Evolutionary conservation across 2,113 vertebrate genomes (phyloP).

Genomic region (Crocuta crocuta): DNA sequence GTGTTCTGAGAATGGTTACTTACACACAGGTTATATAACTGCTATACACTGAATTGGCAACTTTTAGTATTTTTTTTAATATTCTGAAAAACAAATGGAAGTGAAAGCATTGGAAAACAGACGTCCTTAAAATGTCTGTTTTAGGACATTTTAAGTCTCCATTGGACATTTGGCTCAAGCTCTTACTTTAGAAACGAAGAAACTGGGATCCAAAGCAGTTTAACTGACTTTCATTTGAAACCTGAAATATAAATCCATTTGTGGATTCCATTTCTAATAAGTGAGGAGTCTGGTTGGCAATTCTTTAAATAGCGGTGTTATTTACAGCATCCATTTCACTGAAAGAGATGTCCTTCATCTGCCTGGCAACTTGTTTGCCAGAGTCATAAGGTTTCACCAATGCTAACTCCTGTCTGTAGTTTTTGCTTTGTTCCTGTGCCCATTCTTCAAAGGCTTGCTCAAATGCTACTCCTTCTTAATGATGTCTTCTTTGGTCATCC

Average conservation of each 20-base stretch:
- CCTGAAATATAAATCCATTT: conserved; percentile 38
- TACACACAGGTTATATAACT: neutral
- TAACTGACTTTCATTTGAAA: conserved; percentile 33
- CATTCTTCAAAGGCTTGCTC: conserved; percentile 63
- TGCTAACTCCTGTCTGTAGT: neutral
- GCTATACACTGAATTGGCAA: neutral
- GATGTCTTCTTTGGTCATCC: conserved; percentile 76
- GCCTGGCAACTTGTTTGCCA: conserved; percentile 56
- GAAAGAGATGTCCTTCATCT: neutral
- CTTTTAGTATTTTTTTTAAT: neutral
- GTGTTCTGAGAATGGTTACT: neutral
- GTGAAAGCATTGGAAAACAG: neutral
- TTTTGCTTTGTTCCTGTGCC: conserved; percentile 64
- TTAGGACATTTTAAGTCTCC: neutral
- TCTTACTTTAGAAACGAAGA: conserved; percentile 43
- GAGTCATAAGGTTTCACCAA: conserved; percentile 42
- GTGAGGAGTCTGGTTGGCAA: neutral
- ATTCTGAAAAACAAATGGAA: neutral
- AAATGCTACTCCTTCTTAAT: conserved; percentile 49
- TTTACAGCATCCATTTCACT: conserved; percentile 48
- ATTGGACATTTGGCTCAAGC: neutral
- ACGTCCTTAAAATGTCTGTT: neutral
- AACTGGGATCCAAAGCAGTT: neutral
- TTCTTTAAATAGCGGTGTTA: conserved; percentile 56
- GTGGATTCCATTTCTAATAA: conserved; percentile 61